These are phyloP conservation scores for Thereva nobilitata DNA, from an alignment of 2,888 invertebrate genomes.

Conservation along the genomic window DNA sequence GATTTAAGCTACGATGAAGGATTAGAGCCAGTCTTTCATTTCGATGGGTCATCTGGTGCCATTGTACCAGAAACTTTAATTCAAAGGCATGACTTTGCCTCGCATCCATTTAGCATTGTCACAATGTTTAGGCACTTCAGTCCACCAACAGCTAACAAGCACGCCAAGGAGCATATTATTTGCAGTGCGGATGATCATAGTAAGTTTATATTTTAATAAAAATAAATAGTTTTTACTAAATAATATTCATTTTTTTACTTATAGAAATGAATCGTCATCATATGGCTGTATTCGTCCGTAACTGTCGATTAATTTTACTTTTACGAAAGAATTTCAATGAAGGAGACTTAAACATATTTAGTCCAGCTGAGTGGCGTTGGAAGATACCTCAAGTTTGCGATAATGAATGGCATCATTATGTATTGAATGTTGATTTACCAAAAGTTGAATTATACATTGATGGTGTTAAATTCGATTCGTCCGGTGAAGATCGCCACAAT, in stretches of 20 bases:
- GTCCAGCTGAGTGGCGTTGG: slow-evolving; percentile 99
- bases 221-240: slow-evolving; percentile 15
- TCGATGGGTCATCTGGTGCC: slow-evolving; percentile 91
- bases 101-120: slow-evolving; percentile 84
- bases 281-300: slow-evolving; percentile 94
- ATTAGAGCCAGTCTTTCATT: slow-evolving; percentile 91
- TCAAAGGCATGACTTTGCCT: slow-evolving; percentile 67
- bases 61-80: slow-evolving; percentile 78
- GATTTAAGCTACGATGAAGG: slow-evolving; percentile 82
- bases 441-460: slow-evolving; percentile 88
- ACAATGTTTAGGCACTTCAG: slow-evolving; percentile 95
- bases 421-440: slow-evolving; percentile 90
- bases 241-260: slow-evolving; percentile 46
- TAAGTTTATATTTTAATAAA: slow-evolving; percentile 60
- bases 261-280: slow-evolving; percentile 99
- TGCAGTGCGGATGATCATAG: slow-evolving; percentile 98
- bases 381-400: slow-evolving; percentile 95
- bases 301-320: slow-evolving; percentile 93
- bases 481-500: slow-evolving; percentile 62
- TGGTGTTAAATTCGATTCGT: slow-evolving; percentile 65
- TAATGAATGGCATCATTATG: slow-evolving; percentile 98
- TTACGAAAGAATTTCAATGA: slow-evolving; percentile 89
- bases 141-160: slow-evolving; percentile 77
- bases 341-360: slow-evolving; percentile 89
- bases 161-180: slow-evolving; percentile 93